Conservation (phyloP, 2,113 vertebrate genomes). For the Antidorcas marsupialis region DNA sequence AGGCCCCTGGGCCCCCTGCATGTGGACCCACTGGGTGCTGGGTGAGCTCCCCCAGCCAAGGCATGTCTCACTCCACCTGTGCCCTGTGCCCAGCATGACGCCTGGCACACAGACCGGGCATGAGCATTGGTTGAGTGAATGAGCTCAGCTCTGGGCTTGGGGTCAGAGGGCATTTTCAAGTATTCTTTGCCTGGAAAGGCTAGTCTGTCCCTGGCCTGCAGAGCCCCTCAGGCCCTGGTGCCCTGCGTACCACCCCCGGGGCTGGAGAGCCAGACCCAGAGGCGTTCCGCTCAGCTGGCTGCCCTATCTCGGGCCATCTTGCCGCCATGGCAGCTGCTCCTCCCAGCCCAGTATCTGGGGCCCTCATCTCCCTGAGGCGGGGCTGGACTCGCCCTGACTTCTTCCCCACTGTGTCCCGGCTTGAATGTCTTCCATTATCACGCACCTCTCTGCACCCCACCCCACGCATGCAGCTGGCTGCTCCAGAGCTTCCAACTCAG, state of each 20-base stretch:
- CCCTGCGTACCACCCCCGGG: not conserved
- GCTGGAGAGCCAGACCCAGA: not conserved
- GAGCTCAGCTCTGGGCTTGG: fast-evolving
- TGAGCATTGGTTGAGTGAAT: not conserved
- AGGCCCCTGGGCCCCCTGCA: not conserved
- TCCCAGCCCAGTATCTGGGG: constrained; percentile 50
- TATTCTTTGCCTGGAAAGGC: not conserved
- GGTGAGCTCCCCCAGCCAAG: not conserved
- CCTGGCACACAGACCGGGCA: not conserved
- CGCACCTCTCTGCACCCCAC: not conserved
- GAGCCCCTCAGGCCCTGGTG: not conserved
- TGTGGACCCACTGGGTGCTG: fast-evolving
- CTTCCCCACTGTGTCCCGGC: constrained; percentile 9
- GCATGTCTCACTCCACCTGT: too few species aligned
- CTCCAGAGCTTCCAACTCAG: not conserved
- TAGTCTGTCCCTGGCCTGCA: not conserved
- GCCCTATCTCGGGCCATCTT: constrained; percentile 69
- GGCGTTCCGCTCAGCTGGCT: constrained; percentile 15
- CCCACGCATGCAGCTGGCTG: fast-evolving
- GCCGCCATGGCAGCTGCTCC: constrained; percentile 37
- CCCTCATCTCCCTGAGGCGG: constrained; percentile 44
- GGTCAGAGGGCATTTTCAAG: not conserved
- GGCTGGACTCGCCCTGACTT: constrained; percentile 7
- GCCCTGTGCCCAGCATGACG: not conserved
- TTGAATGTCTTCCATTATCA: not conserved